Evolutionary conservation across 2,113 vertebrate genomes (phyloP).

Genomic region (Heterotilapia buettikoferi): DNA sequence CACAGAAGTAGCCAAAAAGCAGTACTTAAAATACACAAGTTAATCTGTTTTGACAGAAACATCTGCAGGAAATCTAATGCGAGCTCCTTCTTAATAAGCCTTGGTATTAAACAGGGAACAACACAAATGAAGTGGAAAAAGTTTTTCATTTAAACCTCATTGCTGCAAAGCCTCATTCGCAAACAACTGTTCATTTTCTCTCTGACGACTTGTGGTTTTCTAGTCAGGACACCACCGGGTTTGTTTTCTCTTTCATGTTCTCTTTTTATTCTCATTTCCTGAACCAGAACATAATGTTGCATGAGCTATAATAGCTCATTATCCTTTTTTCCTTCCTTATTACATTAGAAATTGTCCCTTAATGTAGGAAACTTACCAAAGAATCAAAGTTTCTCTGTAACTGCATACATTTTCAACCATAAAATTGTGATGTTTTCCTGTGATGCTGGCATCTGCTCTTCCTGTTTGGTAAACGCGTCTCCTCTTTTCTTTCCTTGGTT

Average conservation of each 20-base stretch:
- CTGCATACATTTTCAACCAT: neutral
- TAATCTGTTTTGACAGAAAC: conserved; percentile 45
- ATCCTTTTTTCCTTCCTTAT: neutral
- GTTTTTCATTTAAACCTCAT: neutral
- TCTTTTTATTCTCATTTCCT: conserved; percentile 1
- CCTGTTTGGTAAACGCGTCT: neutral
- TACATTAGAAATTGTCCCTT: neutral
- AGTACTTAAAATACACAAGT: conserved; percentile 15
- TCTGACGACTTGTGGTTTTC: conserved; percentile 40
- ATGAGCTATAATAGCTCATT: neutral
- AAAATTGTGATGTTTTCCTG: neutral
- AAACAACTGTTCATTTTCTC: neutral
- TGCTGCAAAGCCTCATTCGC: conserved; percentile 12
- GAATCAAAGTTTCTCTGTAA: neutral
- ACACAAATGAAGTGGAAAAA: conserved; percentile 19
- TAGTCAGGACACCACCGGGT: neutral
- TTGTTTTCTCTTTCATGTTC: neutral
- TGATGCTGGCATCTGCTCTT: neutral
- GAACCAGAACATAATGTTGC: neutral
- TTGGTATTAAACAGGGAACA: neutral
- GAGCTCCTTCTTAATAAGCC: conserved; percentile 4
- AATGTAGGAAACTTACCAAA: neutral
- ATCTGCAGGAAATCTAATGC: conserved; percentile 22
- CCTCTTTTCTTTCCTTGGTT: neutral
- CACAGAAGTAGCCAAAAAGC: neutral